These are phyloP conservation scores for Cercopithecus mona DNA, from an alignment of 2,113 vertebrate genomes.

Conservation along the genomic window DNA sequence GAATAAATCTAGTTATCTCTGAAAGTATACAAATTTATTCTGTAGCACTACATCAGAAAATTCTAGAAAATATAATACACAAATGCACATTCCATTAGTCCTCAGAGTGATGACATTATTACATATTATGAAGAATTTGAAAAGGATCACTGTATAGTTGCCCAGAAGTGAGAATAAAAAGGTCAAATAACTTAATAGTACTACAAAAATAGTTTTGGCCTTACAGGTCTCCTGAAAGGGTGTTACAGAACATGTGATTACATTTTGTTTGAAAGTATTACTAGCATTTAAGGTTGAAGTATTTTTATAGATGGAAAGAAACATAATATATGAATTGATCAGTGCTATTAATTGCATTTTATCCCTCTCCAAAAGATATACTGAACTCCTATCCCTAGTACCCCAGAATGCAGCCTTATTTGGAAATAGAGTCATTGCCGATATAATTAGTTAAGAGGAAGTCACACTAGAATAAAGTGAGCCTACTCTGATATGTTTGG, in stretches of 20 bases:
- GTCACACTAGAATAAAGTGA: neutral
- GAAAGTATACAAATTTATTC: neutral
- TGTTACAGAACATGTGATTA: fast-evolving
- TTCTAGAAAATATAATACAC: slow-evolving; percentile 18
- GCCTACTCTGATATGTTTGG: neutral
- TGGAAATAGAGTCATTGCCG: neutral
- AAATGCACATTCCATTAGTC: neutral
- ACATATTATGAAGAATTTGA: neutral
- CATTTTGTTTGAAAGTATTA: neutral
- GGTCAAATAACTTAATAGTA: neutral
- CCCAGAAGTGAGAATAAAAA: neutral
- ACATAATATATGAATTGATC: neutral
- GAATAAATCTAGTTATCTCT: neutral
- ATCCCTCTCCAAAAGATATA: neutral
- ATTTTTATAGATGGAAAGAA: neutral
- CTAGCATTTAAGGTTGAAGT: neutral
- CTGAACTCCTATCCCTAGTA: neutral
- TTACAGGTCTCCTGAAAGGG: neutral
- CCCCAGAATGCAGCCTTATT: neutral
- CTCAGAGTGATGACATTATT: neutral
- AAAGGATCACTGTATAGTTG: neutral
- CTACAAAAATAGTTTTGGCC: neutral
- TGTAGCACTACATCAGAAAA: neutral
- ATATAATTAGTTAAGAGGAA: neutral
- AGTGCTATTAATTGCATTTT: neutral